Conservation (phyloP, 2,113 vertebrate species). For the Canis aureus region DNA sequence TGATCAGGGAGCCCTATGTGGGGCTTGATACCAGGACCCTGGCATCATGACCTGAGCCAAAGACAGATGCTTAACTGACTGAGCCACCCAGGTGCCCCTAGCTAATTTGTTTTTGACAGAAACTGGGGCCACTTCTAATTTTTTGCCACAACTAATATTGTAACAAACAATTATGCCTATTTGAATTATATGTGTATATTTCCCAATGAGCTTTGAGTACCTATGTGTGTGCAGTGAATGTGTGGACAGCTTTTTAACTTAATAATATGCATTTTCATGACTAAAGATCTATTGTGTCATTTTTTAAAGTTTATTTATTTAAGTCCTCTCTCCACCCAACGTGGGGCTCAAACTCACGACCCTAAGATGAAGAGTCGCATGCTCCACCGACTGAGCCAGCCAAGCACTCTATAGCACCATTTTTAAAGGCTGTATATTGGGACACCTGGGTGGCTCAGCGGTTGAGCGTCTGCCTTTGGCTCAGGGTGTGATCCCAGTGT, state of each 20-base stretch:
- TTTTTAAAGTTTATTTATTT: not conserved
- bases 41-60: too few relatives aligned
- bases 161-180: not conserved
- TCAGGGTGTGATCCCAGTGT: too few relatives aligned
- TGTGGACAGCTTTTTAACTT: not conserved
- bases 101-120: not conserved
- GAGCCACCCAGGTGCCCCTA: too few relatives aligned
- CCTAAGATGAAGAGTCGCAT: not conserved
- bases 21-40: too few relatives aligned
- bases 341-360: not conserved
- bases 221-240: not conserved
- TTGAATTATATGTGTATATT: not conserved
- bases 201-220: constrained; percentile 2
- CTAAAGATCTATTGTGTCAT: not conserved
- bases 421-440: not conserved
- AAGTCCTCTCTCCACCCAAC: not conserved
- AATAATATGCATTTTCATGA: constrained; percentile 35
- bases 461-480: too few relatives aligned
- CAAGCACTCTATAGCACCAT: not conserved
- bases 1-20: too few relatives aligned
- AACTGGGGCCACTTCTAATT: not conserved
- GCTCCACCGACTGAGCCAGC: not conserved
- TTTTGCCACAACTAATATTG: not conserved
- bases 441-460: too few relatives aligned
- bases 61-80: too few relatives aligned